These are phyloP conservation scores for Thamnophis elegans DNA, from an alignment of 2,797 vertebrate species.

Conservation along the genomic window DNA sequence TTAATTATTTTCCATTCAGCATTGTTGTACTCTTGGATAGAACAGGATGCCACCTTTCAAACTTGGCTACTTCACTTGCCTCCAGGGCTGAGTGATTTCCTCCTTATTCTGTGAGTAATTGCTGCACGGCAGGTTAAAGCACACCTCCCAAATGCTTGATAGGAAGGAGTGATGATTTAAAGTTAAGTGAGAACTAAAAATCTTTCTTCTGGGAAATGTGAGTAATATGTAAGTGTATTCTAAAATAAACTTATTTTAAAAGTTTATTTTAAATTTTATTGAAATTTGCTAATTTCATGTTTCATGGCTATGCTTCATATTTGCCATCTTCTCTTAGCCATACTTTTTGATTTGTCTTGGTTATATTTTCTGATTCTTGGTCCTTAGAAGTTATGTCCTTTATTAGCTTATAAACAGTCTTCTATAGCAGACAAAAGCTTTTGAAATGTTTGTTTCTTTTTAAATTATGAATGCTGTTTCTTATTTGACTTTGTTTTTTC, in stretches of 20 bases:
- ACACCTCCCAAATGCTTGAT: conserved; percentile 18
- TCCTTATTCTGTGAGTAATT: neutral
- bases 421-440: neutral
- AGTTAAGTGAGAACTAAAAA: neutral
- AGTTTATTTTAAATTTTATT: accelerated
- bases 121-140: conserved; percentile 23
- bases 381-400: neutral
- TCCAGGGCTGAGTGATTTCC: conserved; percentile 29
- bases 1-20: conserved; percentile 11
- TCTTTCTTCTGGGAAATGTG: accelerated
- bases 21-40: accelerated
- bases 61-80: conserved; percentile 28
- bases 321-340: neutral
- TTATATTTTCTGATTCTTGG: neutral
- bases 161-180: accelerated
- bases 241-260: neutral
- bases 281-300: neutral
- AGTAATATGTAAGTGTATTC: neutral
- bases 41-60: neutral
- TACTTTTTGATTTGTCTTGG: neutral
- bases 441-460: neutral
- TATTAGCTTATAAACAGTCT: neutral
- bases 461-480: neutral
- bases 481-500: conserved; percentile 22
- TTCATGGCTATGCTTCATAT: neutral